These are phyloP conservation scores for Tachuris rubrigastra DNA, from an alignment of 2,113 vertebrate genomes.

Conservation along the genomic window DNA sequence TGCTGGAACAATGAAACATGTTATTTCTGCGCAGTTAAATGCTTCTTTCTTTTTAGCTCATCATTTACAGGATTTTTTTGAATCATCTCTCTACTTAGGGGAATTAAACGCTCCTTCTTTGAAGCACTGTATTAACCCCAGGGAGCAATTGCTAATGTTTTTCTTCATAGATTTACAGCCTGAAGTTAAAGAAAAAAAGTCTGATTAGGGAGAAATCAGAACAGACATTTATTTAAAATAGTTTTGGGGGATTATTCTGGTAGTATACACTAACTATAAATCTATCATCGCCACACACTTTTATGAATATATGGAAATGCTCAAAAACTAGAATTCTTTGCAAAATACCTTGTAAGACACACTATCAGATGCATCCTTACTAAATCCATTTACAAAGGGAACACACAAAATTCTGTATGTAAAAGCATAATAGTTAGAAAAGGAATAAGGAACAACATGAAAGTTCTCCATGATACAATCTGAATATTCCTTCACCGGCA, in stretches of 20 bases:
- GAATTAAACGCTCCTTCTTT: slow-evolving; percentile 4
- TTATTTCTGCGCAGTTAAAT: background rate
- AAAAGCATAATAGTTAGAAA: background rate
- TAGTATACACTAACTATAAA: background rate
- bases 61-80: slow-evolving; percentile 28
- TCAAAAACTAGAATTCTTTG: background rate
- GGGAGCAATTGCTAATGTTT: slow-evolving; percentile 16
- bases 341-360: background rate
- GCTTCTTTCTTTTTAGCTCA: slow-evolving; percentile 20
- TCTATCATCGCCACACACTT: background rate
- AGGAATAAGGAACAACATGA: background rate
- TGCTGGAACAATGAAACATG: background rate
- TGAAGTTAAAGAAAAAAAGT: background rate
- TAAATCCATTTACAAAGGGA: background rate
- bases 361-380: background rate
- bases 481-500: background rate
- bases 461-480: background rate
- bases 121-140: background rate
- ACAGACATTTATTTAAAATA: background rate
- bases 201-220: background rate
- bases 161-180: background rate
- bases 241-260: background rate
- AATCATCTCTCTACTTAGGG: background rate
- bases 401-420: background rate
- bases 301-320: background rate